Percentiles rank a stretch among this genome's conserved stretches.
Conservation (phyloP, 2,113 vertebrate species). For the Rhineura floridana region DNA sequence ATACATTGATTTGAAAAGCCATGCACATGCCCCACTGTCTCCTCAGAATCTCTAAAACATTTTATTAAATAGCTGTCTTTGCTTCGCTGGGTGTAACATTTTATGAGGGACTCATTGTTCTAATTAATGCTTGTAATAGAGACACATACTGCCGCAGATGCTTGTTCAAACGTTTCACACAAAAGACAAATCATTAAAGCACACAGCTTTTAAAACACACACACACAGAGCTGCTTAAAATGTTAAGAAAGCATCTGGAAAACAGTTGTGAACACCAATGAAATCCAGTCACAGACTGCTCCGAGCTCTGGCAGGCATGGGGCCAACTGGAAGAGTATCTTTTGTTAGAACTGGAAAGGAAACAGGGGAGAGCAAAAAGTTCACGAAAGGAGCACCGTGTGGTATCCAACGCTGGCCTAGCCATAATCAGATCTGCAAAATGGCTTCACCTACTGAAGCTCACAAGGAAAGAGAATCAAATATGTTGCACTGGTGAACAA, state of each 20-base stretch:
- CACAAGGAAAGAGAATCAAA: constrained; percentile 19
- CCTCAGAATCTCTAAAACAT: constrained; percentile 65
- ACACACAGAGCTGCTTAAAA: constrained; percentile 38
- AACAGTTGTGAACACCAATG: constrained; percentile 38
- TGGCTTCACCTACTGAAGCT: constrained; percentile 20
- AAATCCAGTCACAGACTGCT: constrained; percentile 39
- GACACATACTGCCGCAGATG: constrained; percentile 36
- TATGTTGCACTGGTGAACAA: neutral
- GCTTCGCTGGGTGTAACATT: constrained; percentile 13
- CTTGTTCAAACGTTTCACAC: constrained; percentile 50
- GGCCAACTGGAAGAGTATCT: constrained; percentile 27
- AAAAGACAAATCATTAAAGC: constrained; percentile 43
- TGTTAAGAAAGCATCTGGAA: constrained; percentile 45
- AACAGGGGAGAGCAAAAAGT: constrained; percentile 2
- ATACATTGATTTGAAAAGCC: constrained; percentile 12
- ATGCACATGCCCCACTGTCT: neutral
- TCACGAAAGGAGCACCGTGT: constrained; percentile 38
- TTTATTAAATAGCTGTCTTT: constrained; percentile 60
- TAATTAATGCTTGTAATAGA: constrained; percentile 44
- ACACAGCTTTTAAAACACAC: constrained; percentile 49
- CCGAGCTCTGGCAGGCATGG: rapidly evolving
- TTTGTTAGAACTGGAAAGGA: constrained; percentile 21
- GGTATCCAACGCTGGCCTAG: constrained; percentile 11
- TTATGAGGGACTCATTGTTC: constrained; percentile 52
- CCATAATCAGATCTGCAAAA: constrained; percentile 34